phyloP scores from a whole-genome alignment of 2,888 invertebrate species.

The Dicroscelio sp. region DNA sequence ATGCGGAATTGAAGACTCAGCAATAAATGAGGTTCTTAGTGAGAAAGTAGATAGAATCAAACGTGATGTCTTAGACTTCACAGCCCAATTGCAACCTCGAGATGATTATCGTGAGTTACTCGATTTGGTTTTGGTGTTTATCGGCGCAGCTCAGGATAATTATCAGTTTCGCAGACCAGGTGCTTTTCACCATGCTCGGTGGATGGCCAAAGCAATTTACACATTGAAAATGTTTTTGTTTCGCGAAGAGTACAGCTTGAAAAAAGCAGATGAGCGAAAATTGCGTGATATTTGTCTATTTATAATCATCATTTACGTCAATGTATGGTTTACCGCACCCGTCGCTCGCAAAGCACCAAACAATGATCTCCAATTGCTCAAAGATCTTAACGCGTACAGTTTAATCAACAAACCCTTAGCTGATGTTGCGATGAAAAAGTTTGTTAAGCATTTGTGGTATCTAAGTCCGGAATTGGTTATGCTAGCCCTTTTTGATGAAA shows the following conservation, averaged over 20 bases:
- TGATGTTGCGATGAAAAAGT: not conserved
- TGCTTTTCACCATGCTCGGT: constrained; percentile 84
- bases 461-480: not conserved
- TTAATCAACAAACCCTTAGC: not conserved
- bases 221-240: constrained; percentile 84
- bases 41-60: too few relatives aligned
- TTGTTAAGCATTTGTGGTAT: constrained; percentile 11
- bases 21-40: too few relatives aligned
- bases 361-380: constrained; percentile 66
- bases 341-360: constrained; percentile 64
- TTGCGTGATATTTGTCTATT: constrained; percentile 73
- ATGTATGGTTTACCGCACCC: constrained; percentile 22
- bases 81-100: too few relatives aligned
- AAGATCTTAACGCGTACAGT: constrained; percentile 49
- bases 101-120: too few relatives aligned
- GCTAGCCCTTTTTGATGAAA: not conserved
- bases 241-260: constrained; percentile 25
- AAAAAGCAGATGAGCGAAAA: not conserved
- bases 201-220: constrained; percentile 86
- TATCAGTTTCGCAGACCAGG: constrained; percentile 75
- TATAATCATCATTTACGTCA: constrained; percentile 42
- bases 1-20: too few relatives aligned
- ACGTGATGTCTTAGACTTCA: too few relatives aligned
- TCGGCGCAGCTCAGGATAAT: constrained; percentile 41
- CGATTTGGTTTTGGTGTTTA: constrained; percentile 82